Conservation (phyloP, 2,113 vertebrate species). For the Chloropsis cyanopogon region DNA sequence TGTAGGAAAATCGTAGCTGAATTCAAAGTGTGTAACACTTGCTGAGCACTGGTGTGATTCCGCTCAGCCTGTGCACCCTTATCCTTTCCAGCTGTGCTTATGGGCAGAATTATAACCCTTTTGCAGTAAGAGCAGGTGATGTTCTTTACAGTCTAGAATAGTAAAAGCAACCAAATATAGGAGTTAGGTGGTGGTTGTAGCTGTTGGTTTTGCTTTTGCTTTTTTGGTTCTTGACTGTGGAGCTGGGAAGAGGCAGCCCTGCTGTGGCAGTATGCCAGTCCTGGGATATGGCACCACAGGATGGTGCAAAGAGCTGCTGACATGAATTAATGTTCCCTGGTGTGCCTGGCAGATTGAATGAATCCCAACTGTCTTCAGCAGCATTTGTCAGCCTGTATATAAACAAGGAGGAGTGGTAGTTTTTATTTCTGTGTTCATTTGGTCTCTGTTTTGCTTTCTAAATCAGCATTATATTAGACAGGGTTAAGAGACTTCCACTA, state of each 20-base stretch:
- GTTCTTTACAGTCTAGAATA: neutral
- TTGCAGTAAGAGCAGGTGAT: neutral
- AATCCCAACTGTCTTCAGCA: conserved; percentile 1
- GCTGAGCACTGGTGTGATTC: neutral
- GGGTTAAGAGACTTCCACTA: neutral
- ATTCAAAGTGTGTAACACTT: neutral
- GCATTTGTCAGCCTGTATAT: conserved; percentile 5
- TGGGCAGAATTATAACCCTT: neutral
- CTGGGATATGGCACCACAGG: neutral
- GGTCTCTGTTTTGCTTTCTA: neutral
- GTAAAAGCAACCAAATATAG: neutral
- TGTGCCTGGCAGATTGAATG: conserved; percentile 10
- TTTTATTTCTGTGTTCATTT: neutral
- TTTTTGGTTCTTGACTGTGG: neutral
- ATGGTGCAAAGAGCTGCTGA: neutral
- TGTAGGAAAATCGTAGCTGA: neutral
- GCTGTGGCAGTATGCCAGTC: neutral
- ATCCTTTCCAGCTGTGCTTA: neutral
- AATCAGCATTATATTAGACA: neutral
- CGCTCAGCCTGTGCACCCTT: neutral
- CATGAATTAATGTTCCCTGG: neutral
- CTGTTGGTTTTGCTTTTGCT: neutral
- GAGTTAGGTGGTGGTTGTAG: neutral
- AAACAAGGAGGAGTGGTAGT: neutral
- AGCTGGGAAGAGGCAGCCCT: neutral